Evolutionary conservation across 2,113 vertebrate genomes (phyloP).

Genomic region (Loxodonta africana): DNA sequence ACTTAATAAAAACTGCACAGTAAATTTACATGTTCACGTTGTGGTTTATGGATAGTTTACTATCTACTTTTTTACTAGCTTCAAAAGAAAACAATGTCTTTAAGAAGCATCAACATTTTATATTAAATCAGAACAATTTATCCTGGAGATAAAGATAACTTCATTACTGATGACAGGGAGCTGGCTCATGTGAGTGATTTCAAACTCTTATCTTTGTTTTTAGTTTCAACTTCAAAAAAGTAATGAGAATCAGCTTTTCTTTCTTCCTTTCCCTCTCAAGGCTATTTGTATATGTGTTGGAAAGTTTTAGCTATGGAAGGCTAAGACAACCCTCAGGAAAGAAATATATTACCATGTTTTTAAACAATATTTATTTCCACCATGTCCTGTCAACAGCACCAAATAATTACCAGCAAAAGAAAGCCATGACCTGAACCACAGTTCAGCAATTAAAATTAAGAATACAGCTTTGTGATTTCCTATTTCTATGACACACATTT

Average conservation of each 20-base stretch:
- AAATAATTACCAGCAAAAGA: slow-evolving; percentile 25
- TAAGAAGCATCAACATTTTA: slow-evolving; percentile 59
- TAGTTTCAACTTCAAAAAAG: slow-evolving; percentile 65
- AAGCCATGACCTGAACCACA: background rate
- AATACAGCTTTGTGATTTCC: background rate
- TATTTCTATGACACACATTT: background rate
- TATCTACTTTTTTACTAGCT: slow-evolving; percentile 41
- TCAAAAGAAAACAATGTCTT: slow-evolving; percentile 71
- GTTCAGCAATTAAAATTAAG: slow-evolving; percentile 29
- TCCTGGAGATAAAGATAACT: slow-evolving; percentile 73
- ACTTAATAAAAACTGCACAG: slow-evolving; percentile 45
- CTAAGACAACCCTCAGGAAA: background rate
- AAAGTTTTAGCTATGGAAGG: slow-evolving; percentile 34
- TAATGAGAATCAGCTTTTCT: slow-evolving; percentile 69
- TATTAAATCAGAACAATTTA: slow-evolving; percentile 73
- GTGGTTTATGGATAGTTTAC: slow-evolving; percentile 56
- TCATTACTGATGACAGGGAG: slow-evolving; percentile 74
- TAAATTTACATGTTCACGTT: slow-evolving; percentile 46
- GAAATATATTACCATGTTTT: background rate
- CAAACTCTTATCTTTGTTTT: slow-evolving; percentile 66
- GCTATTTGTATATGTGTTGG: background rate
- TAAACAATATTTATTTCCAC: slow-evolving; percentile 3
- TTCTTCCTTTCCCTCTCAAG: slow-evolving; percentile 48
- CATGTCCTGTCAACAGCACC: background rate
- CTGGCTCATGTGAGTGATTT: slow-evolving; percentile 65